phyloP scores from a whole-genome alignment of 2,113 vertebrate genomes.

The Hippocampus guttulatus region DNA sequence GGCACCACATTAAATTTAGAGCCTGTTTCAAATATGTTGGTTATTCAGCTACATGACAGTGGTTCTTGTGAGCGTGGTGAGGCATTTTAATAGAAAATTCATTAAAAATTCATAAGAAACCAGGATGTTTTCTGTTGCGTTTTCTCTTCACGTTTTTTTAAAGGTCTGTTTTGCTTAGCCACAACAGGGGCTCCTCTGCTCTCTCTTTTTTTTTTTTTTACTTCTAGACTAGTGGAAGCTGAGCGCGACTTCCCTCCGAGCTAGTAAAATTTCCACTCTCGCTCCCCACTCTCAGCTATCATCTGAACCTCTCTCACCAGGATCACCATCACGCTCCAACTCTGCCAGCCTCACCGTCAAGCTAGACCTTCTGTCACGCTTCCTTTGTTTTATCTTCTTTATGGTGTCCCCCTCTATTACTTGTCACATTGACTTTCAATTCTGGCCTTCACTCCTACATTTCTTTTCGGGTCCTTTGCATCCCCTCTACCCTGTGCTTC shows the following conservation, averaged over 20 bases:
- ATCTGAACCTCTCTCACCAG: constrained; percentile 12
- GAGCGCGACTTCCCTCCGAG: constrained; percentile 26
- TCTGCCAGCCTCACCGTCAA: neutral
- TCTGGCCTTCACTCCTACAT: neutral
- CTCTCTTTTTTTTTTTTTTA: constrained; percentile 35
- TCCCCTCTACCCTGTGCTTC: neutral
- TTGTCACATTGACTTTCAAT: constrained; percentile 9
- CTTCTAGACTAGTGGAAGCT: constrained; percentile 38
- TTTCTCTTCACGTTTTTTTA: constrained; percentile 18
- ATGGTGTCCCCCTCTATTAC: constrained; percentile 6
- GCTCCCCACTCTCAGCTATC: constrained; percentile 8
- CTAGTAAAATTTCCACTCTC: constrained; percentile 30
- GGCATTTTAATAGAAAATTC: constrained; percentile 8
- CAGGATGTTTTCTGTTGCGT: constrained; percentile 5
- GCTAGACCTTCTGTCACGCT: constrained; percentile 10
- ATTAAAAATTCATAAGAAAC: constrained; percentile 8
- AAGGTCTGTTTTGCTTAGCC: constrained; percentile 13
- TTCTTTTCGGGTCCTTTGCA: neutral
- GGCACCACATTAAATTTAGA: neutral
- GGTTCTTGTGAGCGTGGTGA: constrained; percentile 4
- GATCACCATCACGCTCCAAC: neutral
- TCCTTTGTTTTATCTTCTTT: constrained; percentile 6
- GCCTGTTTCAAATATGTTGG: neutral
- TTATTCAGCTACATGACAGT: neutral
- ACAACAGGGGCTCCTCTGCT: constrained; percentile 18